Evolutionary conservation across 2,888 invertebrate genomes (phyloP).

Genomic region (Phyto melanocephala): DNA sequence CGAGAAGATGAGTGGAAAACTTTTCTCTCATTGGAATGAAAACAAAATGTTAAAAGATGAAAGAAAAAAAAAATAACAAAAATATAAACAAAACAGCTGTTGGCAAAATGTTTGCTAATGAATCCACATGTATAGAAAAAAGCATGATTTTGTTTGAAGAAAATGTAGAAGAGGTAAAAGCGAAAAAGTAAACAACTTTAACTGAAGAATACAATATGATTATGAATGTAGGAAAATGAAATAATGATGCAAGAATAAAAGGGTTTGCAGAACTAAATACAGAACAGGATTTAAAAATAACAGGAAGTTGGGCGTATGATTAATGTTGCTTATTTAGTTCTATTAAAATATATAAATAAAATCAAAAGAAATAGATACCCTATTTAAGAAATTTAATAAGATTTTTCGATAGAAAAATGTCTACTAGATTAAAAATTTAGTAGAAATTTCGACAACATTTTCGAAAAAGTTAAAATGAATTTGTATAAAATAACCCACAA

Average conservation of each 20-base stretch:
- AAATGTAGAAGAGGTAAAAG: neutral
- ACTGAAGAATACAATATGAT: neutral
- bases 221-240: neutral
- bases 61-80: neutral
- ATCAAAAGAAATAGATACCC: too few relatives aligned
- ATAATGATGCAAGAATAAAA: neutral
- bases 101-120: slow-evolving; percentile 29
- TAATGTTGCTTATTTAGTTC: too few relatives aligned
- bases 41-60: slow-evolving; percentile 20
- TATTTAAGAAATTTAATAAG: too few relatives aligned
- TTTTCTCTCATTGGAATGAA: slow-evolving; percentile 28
- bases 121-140: neutral
- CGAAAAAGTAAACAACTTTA: slow-evolving; percentile 15
- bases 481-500: too few relatives aligned
- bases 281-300: neutral
- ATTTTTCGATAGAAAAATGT: too few relatives aligned
- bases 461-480: too few relatives aligned
- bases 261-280: neutral
- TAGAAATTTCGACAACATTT: too few relatives aligned
- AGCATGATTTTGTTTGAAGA: slow-evolving; percentile 3
- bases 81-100: slow-evolving; percentile 60
- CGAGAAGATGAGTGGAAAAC: neutral
- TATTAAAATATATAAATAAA: too few relatives aligned
- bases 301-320: neutral
- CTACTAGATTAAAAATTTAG: too few relatives aligned